Evolutionary conservation across 2,888 invertebrate genomes (phyloP).

Genomic region (Hofmannophila pseudospretella): DNA sequence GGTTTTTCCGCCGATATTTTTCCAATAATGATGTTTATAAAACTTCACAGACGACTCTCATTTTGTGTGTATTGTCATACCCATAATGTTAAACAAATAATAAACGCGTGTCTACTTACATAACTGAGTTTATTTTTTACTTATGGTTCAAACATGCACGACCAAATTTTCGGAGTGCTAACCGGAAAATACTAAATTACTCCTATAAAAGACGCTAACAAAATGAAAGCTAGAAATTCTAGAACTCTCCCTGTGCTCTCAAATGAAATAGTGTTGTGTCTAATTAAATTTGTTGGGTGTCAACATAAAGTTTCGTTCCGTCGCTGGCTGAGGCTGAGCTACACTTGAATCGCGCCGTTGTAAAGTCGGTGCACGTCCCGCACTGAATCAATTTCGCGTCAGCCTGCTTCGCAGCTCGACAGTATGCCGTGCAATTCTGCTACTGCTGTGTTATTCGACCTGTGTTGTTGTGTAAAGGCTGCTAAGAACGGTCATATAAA

Average conservation of each 20-base stretch:
- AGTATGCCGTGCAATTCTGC: slow-evolving; percentile 32
- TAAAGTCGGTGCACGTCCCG: slow-evolving; percentile 61
- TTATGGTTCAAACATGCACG: no score
- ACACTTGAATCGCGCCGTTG: slow-evolving; percentile 59
- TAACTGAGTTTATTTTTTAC: no score
- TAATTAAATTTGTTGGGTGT: slow-evolving; percentile 65
- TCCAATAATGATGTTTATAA: slow-evolving; percentile 55
- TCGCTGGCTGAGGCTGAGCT: slow-evolving; percentile 37
- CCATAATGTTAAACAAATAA: no score
- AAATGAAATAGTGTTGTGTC: slow-evolving; percentile 17
- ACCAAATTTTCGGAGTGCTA: no score
- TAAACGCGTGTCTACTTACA: no score
- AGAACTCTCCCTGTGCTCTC: not conserved
- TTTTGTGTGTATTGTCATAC: no score
- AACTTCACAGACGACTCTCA: slow-evolving; percentile 35
- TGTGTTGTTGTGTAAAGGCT: no score
- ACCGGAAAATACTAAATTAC: no score
- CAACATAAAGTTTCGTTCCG: slow-evolving; percentile 60
- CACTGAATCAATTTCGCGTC: slow-evolving; percentile 73
- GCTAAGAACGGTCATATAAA: no score
- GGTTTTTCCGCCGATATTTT: slow-evolving; percentile 54
- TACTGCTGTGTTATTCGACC: not conserved
- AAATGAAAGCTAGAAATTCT: not conserved
- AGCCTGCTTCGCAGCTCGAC: slow-evolving; percentile 46
- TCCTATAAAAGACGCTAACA: not conserved